Conservation (phyloP, 2,888 invertebrate genomes). For the Galerucella calmariensis region DNA sequence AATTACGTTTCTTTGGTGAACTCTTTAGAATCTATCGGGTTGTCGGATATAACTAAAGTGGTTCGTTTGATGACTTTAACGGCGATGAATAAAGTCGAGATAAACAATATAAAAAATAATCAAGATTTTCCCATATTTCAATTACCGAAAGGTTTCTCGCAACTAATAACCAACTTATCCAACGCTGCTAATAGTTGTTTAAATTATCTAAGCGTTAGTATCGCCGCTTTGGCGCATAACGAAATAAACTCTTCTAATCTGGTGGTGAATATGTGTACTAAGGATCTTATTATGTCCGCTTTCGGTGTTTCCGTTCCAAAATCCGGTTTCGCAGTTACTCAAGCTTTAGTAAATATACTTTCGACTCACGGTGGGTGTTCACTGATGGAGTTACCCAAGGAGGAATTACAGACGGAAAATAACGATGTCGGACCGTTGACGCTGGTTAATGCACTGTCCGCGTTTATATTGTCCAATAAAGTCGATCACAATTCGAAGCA, state of each 20-base stretch:
- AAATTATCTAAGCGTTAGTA: slow-evolving; percentile 61
- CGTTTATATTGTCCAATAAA: slow-evolving; percentile 69
- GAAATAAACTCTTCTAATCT: slow-evolving; percentile 68
- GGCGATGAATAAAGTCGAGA: slow-evolving; percentile 69
- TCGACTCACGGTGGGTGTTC: slow-evolving; percentile 65
- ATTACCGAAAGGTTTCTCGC: slow-evolving; percentile 56
- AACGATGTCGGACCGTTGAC: slow-evolving; percentile 63
- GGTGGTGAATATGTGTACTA: slow-evolving; percentile 70
- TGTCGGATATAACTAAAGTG: slow-evolving; percentile 70
- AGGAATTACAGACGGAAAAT: slow-evolving; percentile 51
- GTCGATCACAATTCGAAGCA: slow-evolving; percentile 68
- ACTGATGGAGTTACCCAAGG: slow-evolving; percentile 60
- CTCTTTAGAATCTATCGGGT: slow-evolving; percentile 62
- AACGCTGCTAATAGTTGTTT: slow-evolving; percentile 59
- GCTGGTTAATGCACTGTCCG: slow-evolving; percentile 71
- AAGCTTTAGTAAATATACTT: slow-evolving; percentile 70
- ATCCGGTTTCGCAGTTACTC: slow-evolving; percentile 69
- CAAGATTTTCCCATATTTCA: slow-evolving; percentile 52
- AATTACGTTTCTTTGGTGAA: slow-evolving; percentile 58
- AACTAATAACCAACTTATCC: slow-evolving; percentile 56
- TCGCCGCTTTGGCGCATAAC: slow-evolving; percentile 69
- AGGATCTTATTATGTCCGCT: slow-evolving; percentile 66
- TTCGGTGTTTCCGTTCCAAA: slow-evolving; percentile 58
- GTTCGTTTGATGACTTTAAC: slow-evolving; percentile 71
- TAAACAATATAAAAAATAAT: slow-evolving; percentile 54